Evolutionary conservation across 1,140 invertebrate species (phyloP), one percentile per base, ranked within the genome.

Genomic region (Drosophila willistoni): DNA sequence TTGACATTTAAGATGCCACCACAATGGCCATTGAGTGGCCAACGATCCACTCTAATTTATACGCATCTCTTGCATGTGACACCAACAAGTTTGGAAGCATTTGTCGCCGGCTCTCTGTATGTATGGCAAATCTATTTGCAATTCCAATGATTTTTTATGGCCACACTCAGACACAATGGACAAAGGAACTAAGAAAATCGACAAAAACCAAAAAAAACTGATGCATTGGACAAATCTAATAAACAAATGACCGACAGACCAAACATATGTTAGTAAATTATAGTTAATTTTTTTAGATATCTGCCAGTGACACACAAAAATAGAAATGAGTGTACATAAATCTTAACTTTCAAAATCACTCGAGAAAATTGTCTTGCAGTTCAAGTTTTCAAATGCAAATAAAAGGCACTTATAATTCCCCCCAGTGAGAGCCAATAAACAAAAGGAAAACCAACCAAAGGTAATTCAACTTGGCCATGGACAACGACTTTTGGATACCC

Each of bases 1-100:
- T 89, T 86, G 86, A 82, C 87, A 87, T 90, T 90, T 78, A 90
- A 90, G 87, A 90, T 83, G 84, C 83, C 84, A 65, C 29, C 72
- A 90, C 87, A 90, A 90, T 90, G 86, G 71, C 68, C 76, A 69
- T 69, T 75, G 72, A 47, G 72, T 69, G 63, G 62, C 9, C 22
- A 25, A 2, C 9, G 56, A 12, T 36, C 64, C 47, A 60, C 70
- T 69, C 71, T 82, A 89, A 89, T 89, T 89, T 89, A 89, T 89
- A 89, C 77, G 84, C 84, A 89, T 84, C 77, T 87, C 61, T 77
- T 90, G 87, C 72, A 82, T 77, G 72, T 90, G 87, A 90, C 87
- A 83, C 64, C 69, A 77, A 76, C 68, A 80, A 78, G 81, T 73
- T 73, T 36, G 69, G 47, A 59, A 69, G 65, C 84, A 83, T 86